Evolutionary conservation across 2,888 invertebrate species (phyloP), one percentile per base, ranked within the genome.

Genomic region (Lamellibrachia satsuma): DNA sequence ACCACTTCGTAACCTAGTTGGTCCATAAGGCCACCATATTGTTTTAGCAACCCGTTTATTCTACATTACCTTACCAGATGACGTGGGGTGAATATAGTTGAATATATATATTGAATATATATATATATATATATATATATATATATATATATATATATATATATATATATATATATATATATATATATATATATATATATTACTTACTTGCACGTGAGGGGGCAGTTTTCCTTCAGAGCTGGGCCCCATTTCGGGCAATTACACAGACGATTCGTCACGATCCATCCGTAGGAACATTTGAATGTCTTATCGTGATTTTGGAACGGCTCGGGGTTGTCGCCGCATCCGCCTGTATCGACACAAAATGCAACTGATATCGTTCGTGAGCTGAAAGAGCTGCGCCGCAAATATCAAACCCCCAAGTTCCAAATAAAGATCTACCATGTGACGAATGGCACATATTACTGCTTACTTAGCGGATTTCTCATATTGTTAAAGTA

Each of bases 21-120:
- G n/a, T n/a, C n/a, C n/a, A n/a, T n/a, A n/a, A n/a, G n/a, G n/a
- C n/a, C n/a, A n/a, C n/a, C n/a, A n/a, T n/a, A n/a, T n/a, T n/a
- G n/a, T n/a, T n/a, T n/a, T n/a, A n/a, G 0, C 0, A 0, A 1
- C 1, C 0, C 1, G 1, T 39, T 39, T 39, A 39, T 39, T 39
- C 0, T 39, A 39, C 1, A 39, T 39, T n/a, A n/a, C n/a, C n/a
- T n/a, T n/a, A n/a, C n/a, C n/a, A n/a, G n/a, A n/a, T n/a, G n/a
- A n/a, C n/a, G n/a, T n/a, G n/a, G n/a, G n/a, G n/a, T n/a, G n/a
- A n/a, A n/a, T n/a, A n/a, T n/a, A n/a, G n/a, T n/a, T n/a, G n/a
- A n/a, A 39, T 39, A 39, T 39, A 39, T 39, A 39, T 39, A 39
- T 39, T 39, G 1, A 0, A 39, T 39, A 39, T 39, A 39, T 39